Evolutionary conservation across 2,888 invertebrate species (phyloP), one percentile per base, ranked within the genome.

Genomic region (Atrina japonica): DNA sequence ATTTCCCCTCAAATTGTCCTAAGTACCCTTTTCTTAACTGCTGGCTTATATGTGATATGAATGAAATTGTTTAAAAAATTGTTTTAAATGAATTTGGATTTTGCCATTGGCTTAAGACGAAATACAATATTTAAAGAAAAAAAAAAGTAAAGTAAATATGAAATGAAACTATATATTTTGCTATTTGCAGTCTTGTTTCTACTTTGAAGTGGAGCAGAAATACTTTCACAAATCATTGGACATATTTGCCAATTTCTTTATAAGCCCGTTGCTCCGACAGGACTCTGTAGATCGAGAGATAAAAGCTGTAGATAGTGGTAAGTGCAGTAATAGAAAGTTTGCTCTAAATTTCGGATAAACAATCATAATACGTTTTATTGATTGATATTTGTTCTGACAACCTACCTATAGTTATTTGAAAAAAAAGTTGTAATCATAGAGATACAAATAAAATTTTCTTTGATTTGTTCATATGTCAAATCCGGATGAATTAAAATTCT

Each of bases 181-280:
- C 69, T 27, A 66, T 67, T 83, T 82, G 49, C 84, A 90, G 83
- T 97, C 97, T 0, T 94, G 94, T 0, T 97, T 96, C 91, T 95
- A 96, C 90, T 97, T 97, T 90, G 96, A 96, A 88, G 94, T 96
- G 77, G 94, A 95, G 68, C 95, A 96, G 89, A 94, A 95, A 84
- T 92, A 95, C 89, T 92, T 97, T 27, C 92, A 93, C 0, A 93
- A 94, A 60, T 95, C 95, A 0, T 92, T 97, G 89, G 96, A 97
- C 88, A 94, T 94, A 91, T 97, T 97, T 92, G 94, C 96, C 50
- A 95, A 96, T 86, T 95, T 97, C 91, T 96, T 97, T 89, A 95
- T 96, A 74, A 92, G 93, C 45, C 97, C 97, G 0, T 92, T 97
- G 49, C 94, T 97, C 94, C 94, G 93, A 86, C 93, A 94, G 85